Evolutionary conservation across 1,140 invertebrate species (phyloP), one percentile per base, ranked within the genome.

Genomic region (Aphaenogaster rudis): DNA sequence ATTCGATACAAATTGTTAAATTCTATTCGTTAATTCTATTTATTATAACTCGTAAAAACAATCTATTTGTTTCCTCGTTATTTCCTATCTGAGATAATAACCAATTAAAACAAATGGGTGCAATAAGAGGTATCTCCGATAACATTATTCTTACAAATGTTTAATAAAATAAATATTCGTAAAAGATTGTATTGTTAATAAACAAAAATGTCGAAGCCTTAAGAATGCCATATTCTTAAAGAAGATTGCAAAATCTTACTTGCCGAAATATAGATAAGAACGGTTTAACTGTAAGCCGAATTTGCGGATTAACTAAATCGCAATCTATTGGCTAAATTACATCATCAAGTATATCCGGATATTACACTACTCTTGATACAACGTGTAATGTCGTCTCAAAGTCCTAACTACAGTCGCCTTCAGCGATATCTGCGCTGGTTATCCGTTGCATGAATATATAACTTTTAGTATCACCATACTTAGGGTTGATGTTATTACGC

Each of bases 381-480:
- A 7, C 33, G 21, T 69, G 50, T 69, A 82, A 72, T 7, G 17
- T 59, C 4, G 36, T 74, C 54, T 36, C 3, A 71, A 59, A 15
- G 21, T 59, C 42, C 15, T 50, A 74, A 74, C 66, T 74, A 69
- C 21, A 57, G 6, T 71, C 17, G 36, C 39, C 50, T 15, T 54
- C 17, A 82, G 80, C 80, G 17, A 61, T 61, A 74, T 74, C 15
- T 59, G 11, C 28, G 17, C 42, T 39, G 28, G 67, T 74, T 82
- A 82, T 82, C 80, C 71, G 69, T 57, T 74, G 54, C 69, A 82
- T 82, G 80, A 74, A 82, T 82, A 82, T 66, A 66, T 82, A 82
- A 82, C 80, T 82, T 82, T 82, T 74, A 82, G 45, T 61, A 82
- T 82, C 67, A 50, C 67, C 67, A 48, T 82, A 48, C 54, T 72